phyloP scores from a whole-genome alignment of 2,888 invertebrate genomes.

The Chorisops tibialis region DNA sequence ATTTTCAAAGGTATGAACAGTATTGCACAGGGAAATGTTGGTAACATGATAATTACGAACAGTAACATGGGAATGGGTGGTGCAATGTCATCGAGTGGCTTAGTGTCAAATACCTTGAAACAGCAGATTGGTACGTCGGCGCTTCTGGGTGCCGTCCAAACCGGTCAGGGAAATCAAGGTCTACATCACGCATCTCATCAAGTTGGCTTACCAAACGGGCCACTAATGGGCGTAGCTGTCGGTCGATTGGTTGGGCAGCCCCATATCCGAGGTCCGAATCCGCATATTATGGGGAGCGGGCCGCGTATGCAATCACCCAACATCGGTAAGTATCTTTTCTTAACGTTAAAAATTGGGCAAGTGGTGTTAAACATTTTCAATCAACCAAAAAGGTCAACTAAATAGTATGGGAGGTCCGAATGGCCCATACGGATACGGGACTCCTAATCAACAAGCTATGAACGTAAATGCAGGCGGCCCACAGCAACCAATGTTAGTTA shows the following conservation, averaged over 20 bases:
- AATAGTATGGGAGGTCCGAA: slow-evolving; percentile 46
- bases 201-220: slow-evolving; percentile 74
- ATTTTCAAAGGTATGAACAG: slow-evolving; percentile 62
- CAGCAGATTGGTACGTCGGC: slow-evolving; percentile 62
- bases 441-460: slow-evolving; percentile 34
- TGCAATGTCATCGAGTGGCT: slow-evolving; percentile 68
- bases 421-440: slow-evolving; percentile 45
- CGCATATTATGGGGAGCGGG: slow-evolving; percentile 53
- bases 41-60: slow-evolving; percentile 79
- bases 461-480: slow-evolving; percentile 41
- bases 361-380: not conserved
- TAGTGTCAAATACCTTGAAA: slow-evolving; percentile 73
- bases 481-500: slow-evolving; percentile 37
- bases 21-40: slow-evolving; percentile 57
- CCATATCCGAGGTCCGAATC: slow-evolving; percentile 48
- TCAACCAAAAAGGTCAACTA: slow-evolving; percentile 44
- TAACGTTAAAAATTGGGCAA: not conserved
- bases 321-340: slow-evolving; percentile 38
- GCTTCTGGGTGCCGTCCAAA: slow-evolving; percentile 36
- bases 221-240: slow-evolving; percentile 57
- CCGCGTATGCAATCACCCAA: slow-evolving; percentile 60
- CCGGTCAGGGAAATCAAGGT: slow-evolving; percentile 41
- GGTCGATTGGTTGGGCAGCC: slow-evolving; percentile 49
- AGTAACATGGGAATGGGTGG: slow-evolving; percentile 65
- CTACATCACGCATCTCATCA: slow-evolving; percentile 46